These are phyloP conservation scores for Phaetusa simplex DNA, from an alignment of 2,113 vertebrate genomes.

Conservation along the genomic window DNA sequence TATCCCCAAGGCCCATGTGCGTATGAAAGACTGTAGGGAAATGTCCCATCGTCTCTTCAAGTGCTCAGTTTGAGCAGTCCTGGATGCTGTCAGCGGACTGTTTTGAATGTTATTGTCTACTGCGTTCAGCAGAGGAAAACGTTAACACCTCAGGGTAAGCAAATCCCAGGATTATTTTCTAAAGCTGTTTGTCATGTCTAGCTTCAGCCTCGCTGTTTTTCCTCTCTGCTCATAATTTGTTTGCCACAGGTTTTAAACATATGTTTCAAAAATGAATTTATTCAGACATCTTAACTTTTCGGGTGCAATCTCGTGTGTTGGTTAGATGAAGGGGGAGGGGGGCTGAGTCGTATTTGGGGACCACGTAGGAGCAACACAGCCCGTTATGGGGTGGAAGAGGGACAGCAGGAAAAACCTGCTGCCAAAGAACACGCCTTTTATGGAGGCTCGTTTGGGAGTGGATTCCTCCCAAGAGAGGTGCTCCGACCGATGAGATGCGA, in stretches of 20 bases:
- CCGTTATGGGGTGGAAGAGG: neutral
- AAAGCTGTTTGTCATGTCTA: neutral
- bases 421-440: neutral
- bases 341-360: neutral
- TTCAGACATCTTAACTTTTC: neutral
- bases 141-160: neutral
- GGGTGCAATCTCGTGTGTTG: neutral
- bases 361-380: fast-evolving
- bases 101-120: neutral
- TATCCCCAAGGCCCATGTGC: neutral
- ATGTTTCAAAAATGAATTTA: neutral
- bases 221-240: neutral
- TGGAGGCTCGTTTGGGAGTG: neutral
- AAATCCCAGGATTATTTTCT: slow-evolving; percentile 25
- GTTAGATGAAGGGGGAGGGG: neutral
- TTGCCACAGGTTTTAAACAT: neutral
- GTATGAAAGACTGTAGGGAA: neutral
- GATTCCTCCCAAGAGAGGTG: neutral
- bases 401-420: neutral
- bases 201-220: neutral
- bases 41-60: neutral
- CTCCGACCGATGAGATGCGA: neutral
- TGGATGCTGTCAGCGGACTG: neutral
- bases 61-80: neutral
- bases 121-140: neutral